phyloP scores from a whole-genome alignment of 2,113 vertebrate species.

The Pimephales promelas region DNA sequence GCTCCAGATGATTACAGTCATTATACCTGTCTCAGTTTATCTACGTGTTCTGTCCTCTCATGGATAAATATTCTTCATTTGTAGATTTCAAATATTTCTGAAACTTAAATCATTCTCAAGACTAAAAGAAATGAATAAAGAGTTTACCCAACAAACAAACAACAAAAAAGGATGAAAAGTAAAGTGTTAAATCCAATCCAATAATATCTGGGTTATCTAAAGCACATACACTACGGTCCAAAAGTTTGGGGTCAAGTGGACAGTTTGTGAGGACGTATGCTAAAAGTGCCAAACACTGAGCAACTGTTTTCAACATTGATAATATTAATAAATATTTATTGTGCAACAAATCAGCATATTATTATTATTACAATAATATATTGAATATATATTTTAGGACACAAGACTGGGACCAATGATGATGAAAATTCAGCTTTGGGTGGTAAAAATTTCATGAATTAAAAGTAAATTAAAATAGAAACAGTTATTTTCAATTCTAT shows the following conservation, averaged over 20 bases:
- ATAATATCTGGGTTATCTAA: background rate
- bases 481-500: background rate
- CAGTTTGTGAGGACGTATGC: background rate
- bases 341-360: background rate
- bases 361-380: too few relatives aligned
- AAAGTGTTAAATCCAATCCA: background rate
- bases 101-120: background rate
- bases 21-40: constrained; percentile 10
- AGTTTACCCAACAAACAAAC: background rate
- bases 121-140: background rate
- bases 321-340: too few relatives aligned
- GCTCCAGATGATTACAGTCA: constrained; percentile 16
- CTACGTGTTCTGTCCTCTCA: background rate
- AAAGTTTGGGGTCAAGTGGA: background rate
- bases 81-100: constrained; percentile 5
- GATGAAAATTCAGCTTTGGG: background rate
- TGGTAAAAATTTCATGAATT: too few relatives aligned
- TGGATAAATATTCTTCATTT: constrained; percentile 18
- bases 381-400: too few relatives aligned
- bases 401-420: too few relatives aligned
- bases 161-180: background rate
- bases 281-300: too few relatives aligned
- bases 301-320: too few relatives aligned
- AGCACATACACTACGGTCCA: background rate
- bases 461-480: too few relatives aligned